Base-by-base conservation (phyloP, 2,113 vertebrate genomes). In the Phyllostomus hastatus region DNA sequence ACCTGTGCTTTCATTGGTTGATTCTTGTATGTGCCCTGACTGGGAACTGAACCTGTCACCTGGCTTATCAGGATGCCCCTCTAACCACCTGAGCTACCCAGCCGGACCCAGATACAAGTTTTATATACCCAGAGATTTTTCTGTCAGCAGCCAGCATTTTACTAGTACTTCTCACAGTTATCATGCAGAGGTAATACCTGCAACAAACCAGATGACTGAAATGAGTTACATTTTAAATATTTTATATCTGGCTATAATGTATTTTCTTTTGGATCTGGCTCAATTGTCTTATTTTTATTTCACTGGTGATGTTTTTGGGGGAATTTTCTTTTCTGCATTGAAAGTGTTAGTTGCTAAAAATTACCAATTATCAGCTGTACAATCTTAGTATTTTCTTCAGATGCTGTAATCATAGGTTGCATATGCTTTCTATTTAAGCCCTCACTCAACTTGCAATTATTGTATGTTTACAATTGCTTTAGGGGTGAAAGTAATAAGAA, bases 181-280 rank as follows among this genome's bases (percentile, higher is more conserved):
- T n/a, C 26, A 22, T 66, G n/a, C 28, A 67, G 46, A 48, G 48
- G 76, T 78, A 87, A 50, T 80, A 19, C 76, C 69, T 67, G 41
- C 73, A 76, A 73, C 22, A 92, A 95, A 79, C n/a, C 70, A 72
- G 35, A 80, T 92, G 33, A 10, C 57, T 78, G 50, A 69, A 83
- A 91, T 66, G 67, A 76, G 17, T 90, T 88, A 88, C 7, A 43
- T 91, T 72, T 95, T 88, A 85, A 96, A 88, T 79, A 24, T 41
- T 95, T 93, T 82, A 16, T 82, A 67, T 91, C 35, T 86, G 15
- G 5, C 83, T 90, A 33, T 69, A 38, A 90, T 82, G 11, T 69
- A 35, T 78, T 95, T 96, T 95, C 33, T 83, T 96, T 90, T 69
- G 24, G n/a, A 64, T 84, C 91, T 96, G 54, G 46, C 11, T 91